phyloP scores from a whole-genome alignment of 2,113 vertebrate species.

The Lophius piscatorius region DNA sequence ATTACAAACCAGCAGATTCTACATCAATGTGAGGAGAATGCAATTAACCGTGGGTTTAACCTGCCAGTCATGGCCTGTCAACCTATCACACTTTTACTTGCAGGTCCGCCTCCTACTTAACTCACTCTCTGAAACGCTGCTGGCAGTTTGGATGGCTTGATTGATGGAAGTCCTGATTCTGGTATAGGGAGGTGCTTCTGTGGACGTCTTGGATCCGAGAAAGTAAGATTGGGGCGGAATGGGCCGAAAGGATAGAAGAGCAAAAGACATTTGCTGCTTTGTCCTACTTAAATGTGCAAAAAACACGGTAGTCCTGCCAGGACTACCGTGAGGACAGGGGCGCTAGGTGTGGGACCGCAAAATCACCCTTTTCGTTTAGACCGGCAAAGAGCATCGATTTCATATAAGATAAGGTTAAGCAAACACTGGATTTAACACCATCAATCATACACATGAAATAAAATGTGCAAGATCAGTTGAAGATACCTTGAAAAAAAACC shows the following conservation, averaged over 20 bases:
- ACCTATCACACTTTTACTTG: constrained; percentile 74
- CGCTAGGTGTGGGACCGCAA: not conserved
- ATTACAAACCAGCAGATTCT: constrained; percentile 61
- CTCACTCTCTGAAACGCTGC: constrained; percentile 74
- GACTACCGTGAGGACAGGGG: constrained; percentile 17
- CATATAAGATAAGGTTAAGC: not conserved
- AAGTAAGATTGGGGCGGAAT: constrained; percentile 66
- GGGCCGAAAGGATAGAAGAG: constrained; percentile 35
- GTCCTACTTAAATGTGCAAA: constrained; percentile 67
- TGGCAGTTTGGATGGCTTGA: constrained; percentile 79
- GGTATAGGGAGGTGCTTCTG: constrained; percentile 64
- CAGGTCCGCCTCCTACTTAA: constrained; percentile 79
- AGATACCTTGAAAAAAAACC: not conserved
- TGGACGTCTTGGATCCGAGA: constrained; percentile 61
- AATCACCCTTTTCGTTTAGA: not conserved
- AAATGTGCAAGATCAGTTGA: constrained; percentile 1
- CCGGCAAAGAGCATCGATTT: not conserved
- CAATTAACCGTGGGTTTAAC: constrained; percentile 82
- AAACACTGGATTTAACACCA: not conserved
- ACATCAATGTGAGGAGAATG: constrained; percentile 71
- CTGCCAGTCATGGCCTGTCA: constrained; percentile 77
- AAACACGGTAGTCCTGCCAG: constrained; percentile 35
- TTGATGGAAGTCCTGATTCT: constrained; percentile 74
- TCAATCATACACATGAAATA: not conserved
- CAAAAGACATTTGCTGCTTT: constrained; percentile 40